Conservation (phyloP, 2,888 invertebrate genomes). For the Epiperipatus broadwayi region DNA sequence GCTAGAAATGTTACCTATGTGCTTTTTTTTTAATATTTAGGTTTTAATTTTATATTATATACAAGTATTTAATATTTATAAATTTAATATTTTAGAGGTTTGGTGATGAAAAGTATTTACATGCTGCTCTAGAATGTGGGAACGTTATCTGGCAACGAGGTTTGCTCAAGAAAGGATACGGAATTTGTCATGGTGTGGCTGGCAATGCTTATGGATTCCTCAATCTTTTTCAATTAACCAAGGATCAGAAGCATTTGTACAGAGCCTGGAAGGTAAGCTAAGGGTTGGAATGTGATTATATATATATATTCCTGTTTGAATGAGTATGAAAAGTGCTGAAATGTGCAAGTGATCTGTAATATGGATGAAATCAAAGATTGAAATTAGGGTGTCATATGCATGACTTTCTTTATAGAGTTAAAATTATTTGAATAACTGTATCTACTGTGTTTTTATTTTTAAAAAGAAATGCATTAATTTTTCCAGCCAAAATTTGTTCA, state of each 20-base stretch:
- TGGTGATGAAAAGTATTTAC: constrained; percentile 44
- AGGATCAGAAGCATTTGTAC: constrained; percentile 49
- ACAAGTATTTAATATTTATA: constrained; percentile 9
- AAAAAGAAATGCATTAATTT: too few relatives aligned
- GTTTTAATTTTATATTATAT: neutral
- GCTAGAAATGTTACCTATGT: neutral
- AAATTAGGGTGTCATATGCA: too few relatives aligned
- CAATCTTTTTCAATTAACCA: constrained; percentile 52
- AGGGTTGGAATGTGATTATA: neutral
- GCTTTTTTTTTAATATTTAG: neutral
- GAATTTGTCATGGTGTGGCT: constrained; percentile 67
- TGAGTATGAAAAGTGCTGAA: too few relatives aligned
- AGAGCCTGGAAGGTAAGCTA: constrained; percentile 39
- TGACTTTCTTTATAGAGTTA: too few relatives aligned
- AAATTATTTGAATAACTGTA: too few relatives aligned
- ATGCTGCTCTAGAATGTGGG: constrained; percentile 46
- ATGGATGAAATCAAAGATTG: too few relatives aligned
- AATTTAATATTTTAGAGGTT: constrained; percentile 38
- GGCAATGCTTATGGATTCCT: constrained; percentile 72
- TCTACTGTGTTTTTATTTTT: too few relatives aligned
- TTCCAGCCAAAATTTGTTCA: too few relatives aligned
- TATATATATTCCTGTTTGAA: neutral
- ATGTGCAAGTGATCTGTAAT: too few relatives aligned
- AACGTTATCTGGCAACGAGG: constrained; percentile 64
- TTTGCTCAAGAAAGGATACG: constrained; percentile 58